Evolutionary conservation across 23 tunicate genomes (phyloP), one percentile per base, ranked within the genome.

Genomic region (Trididemnum nubilum): DNA sequence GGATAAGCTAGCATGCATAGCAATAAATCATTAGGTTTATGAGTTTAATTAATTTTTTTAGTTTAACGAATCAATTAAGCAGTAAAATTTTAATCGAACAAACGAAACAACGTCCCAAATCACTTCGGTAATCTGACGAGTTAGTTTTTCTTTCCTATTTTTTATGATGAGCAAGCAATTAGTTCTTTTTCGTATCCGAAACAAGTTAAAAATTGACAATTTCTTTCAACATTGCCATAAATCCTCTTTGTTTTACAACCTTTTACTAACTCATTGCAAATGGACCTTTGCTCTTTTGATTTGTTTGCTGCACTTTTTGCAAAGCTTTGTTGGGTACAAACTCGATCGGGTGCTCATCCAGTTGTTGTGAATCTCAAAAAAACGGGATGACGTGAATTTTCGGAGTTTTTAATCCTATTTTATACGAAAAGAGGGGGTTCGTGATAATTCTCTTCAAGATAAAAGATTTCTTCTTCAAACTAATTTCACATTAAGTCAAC

Each of bases 21-120:
- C 23, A 4, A 63, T 63, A 63, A 63, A 63, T 63, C 69, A 63
- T 15, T 24, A 4, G 27, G 25, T 63, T 63, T 63, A 63, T 23
- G 69, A 63, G 69, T 63, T 63, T 63, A 63, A 63, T 63, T 63
- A 63, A 63, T 63, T 18, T 21, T n/a, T n/a, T n/a, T n/a, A n/a
- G n/a, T n/a, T n/a, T n/a, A n/a, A n/a, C n/a, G n/a, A n/a, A n/a
- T n/a, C 69, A 63, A 63, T 24, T 49, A 9, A 23, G 69, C 69
- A 15, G 69, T 63, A 23, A 15, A 23, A 19, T 23, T 63, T 15
- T 19, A 63, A 23, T 23, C 27, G 27, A 15, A 23, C 24, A 63
- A 63, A 15, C 28, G 27, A 15, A 15, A 23, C 7, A 12, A 49
- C 18, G 57, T 12, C 18, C 18, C 57, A 63, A 23, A 63, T 63